Percentiles rank a stretch among this genome's conserved stretches.
Evolutionary conservation across 2,797 vertebrate genomes (phyloP).

Genomic region (Sciurus vulgaris): DNA sequence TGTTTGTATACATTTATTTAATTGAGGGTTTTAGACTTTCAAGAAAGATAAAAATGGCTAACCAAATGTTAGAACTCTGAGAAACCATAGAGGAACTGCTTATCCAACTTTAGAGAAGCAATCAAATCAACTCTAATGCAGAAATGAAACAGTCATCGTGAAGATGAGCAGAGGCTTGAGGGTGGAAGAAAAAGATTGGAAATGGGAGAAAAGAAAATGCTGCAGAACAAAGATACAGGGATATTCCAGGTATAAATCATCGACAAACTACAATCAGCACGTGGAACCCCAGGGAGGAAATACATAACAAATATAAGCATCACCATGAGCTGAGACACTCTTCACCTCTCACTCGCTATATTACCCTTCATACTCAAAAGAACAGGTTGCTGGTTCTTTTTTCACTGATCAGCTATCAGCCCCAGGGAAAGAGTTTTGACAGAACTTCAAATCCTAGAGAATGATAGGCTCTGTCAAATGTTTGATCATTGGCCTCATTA

Average conservation of each 20-base stretch:
- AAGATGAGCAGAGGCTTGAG: neutral
- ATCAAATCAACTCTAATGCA: neutral
- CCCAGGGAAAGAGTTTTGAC: neutral
- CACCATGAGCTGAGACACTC: neutral
- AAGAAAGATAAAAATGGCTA: conserved; percentile 28
- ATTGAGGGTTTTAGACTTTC: conserved; percentile 49
- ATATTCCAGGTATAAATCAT: neutral
- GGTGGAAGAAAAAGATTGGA: neutral
- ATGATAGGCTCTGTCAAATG: conserved; percentile 28
- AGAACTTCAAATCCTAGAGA: conserved; percentile 52
- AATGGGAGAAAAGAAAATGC: neutral
- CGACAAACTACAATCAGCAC: neutral
- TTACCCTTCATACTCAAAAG: neutral
- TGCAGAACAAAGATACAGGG: neutral
- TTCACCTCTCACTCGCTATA: neutral
- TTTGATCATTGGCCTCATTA: conserved; percentile 44
- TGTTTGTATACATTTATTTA: neutral
- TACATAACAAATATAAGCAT: too few relatives aligned
- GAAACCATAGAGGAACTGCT: conserved; percentile 9
- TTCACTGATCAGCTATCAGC: neutral
- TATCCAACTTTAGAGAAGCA: neutral
- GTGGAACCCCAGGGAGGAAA: neutral
- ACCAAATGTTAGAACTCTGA: neutral
- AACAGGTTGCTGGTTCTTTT: neutral
- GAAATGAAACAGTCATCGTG: neutral